Evolutionary conservation across 2,113 vertebrate genomes (phyloP).

Genomic region (Chunga burmeisteri): DNA sequence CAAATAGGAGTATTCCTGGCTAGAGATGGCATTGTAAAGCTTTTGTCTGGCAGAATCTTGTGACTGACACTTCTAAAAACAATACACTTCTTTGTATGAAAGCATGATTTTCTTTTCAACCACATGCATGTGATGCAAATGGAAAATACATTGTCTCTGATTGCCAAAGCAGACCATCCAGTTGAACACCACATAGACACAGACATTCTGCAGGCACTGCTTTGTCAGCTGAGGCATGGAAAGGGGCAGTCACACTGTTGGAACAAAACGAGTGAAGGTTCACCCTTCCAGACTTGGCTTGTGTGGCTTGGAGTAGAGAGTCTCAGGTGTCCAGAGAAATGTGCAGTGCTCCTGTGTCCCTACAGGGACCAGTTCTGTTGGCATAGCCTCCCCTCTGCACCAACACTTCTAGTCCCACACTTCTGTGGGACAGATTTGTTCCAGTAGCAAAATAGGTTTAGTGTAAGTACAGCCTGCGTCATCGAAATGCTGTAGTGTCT

Average conservation of each 20-base stretch:
- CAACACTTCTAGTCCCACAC: not conserved
- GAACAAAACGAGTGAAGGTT: not conserved
- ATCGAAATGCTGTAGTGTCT: not conserved
- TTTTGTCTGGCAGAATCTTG: not conserved
- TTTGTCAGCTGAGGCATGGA: not conserved
- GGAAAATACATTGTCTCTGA: not conserved
- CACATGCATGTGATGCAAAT: not conserved
- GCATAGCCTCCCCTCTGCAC: not conserved
- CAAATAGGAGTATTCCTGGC: not conserved
- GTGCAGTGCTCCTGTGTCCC: rapidly evolving
- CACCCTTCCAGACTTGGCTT: not conserved
- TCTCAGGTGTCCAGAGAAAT: not conserved
- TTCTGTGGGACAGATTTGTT: not conserved
- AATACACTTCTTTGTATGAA: not conserved
- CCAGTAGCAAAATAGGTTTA: not conserved
- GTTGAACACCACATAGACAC: not conserved
- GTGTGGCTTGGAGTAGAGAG: not conserved
- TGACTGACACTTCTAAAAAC: not conserved
- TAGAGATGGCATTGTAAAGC: not conserved
- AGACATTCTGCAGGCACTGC: not conserved
- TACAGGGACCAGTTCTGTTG: not conserved
- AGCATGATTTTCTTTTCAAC: not conserved
- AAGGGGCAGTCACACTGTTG: rapidly evolving
- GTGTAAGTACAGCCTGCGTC: rapidly evolving
- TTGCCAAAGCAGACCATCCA: not conserved